A percentile compares a stretch with the other conserved stretches of the same genome.
Conservation (phyloP, 23 tunicate species). For the Styela clava region DNA sequence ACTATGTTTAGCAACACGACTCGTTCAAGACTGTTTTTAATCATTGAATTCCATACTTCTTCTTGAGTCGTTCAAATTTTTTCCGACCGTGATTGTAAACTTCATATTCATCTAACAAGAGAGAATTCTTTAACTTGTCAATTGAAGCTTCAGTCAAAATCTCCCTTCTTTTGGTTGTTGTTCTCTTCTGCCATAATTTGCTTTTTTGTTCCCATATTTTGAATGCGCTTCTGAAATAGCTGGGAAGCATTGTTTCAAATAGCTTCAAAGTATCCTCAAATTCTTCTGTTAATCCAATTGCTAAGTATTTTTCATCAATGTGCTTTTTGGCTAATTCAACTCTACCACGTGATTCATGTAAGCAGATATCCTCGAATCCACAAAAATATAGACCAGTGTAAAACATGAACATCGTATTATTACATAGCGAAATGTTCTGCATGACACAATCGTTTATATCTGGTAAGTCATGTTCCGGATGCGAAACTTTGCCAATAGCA, state of each 20-base stretch:
- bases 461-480: constrained; percentile 19
- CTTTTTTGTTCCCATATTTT: not conserved
- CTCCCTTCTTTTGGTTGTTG: constrained; percentile 47
- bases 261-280: constrained; percentile 70
- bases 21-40: too few species aligned
- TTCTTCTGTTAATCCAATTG: constrained; percentile 80
- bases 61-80: not conserved
- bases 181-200: constrained; percentile 1
- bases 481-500: not conserved
- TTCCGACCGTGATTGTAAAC: constrained; percentile 54
- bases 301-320: constrained; percentile 54
- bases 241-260: constrained; percentile 81
- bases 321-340: constrained; percentile 72
- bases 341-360: constrained; percentile 26
- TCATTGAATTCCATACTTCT: constrained; percentile 3
- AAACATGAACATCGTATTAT: constrained; percentile 35
- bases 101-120: constrained; percentile 66
- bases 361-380: constrained; percentile 62
- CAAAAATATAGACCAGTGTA: constrained; percentile 87
- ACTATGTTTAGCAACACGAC: too few species aligned
- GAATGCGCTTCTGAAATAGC: constrained; percentile 48
- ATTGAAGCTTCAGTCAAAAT: constrained; percentile 31
- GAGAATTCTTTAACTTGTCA: constrained; percentile 14
- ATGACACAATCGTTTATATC: constrained; percentile 74
- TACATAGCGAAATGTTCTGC: constrained; percentile 52